Conservation (phyloP, 2,113 vertebrate species). For the Tiliqua scincoides region DNA sequence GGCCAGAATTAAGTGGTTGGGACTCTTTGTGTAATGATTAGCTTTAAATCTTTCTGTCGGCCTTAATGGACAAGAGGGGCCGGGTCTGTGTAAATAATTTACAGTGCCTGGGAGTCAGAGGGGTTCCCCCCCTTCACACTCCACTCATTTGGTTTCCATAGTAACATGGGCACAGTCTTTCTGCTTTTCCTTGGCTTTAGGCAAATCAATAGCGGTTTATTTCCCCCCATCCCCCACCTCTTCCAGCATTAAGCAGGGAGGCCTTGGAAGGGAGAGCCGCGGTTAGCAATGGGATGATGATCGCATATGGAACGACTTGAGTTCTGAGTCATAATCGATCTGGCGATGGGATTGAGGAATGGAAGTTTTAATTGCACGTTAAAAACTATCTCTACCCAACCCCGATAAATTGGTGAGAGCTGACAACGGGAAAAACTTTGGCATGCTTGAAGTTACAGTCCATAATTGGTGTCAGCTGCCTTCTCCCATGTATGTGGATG, state of each 20-base stretch:
- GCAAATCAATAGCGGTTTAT: constrained; percentile 60
- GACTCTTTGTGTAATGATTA: background rate
- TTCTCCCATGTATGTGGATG: background rate
- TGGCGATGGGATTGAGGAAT: background rate
- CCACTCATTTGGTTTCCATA: constrained; percentile 72
- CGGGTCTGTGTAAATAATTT: constrained; percentile 70
- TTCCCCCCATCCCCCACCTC: background rate
- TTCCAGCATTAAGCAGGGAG: background rate
- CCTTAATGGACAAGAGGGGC: constrained; percentile 54
- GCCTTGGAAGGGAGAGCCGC: background rate
- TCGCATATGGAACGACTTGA: too few species aligned
- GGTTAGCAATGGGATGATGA: background rate
- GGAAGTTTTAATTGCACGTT: background rate
- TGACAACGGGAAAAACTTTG: background rate
- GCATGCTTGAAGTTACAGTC: background rate
- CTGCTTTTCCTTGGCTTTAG: constrained; percentile 64
- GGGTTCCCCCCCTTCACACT: constrained; percentile 34
- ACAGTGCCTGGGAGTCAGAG: constrained; percentile 43
- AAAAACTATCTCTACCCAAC: too few species aligned
- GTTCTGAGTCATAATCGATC: background rate
- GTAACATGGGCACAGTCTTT: constrained; percentile 66
- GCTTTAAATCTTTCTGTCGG: constrained; percentile 63
- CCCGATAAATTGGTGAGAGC: background rate
- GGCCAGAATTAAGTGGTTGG: background rate
- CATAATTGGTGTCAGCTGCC: too few species aligned